Conservation (phyloP, 2,888 invertebrate genomes). For the Melanargia galathea region DNA sequence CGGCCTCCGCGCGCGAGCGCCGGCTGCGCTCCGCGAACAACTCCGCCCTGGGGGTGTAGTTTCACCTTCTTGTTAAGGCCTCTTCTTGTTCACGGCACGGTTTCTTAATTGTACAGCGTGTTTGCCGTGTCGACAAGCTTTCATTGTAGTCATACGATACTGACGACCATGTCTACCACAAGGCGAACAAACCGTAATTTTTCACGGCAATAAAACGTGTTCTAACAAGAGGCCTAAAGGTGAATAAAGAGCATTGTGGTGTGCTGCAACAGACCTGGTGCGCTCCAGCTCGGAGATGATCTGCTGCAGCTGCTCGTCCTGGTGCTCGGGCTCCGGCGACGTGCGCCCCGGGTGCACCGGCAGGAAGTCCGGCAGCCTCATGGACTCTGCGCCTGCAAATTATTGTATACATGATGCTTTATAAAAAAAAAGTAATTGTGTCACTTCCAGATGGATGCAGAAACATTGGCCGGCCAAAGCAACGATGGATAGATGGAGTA, state of each 20-base stretch:
- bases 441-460: too few relatives aligned
- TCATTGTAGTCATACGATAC: too few relatives aligned
- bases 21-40: slow-evolving; percentile 68
- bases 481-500: too few relatives aligned
- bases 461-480: too few relatives aligned
- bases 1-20: slow-evolving; percentile 64
- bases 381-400: slow-evolving; percentile 67
- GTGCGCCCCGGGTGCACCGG: slow-evolving; percentile 75
- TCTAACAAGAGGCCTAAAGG: background rate
- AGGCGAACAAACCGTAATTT: too few relatives aligned
- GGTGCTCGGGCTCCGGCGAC: slow-evolving; percentile 72
- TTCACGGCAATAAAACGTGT: background rate
- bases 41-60: slow-evolving; percentile 54
- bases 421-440: too few relatives aligned
- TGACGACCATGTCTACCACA: too few relatives aligned
- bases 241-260: background rate
- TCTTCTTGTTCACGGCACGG: too few relatives aligned
- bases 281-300: slow-evolving; percentile 65
- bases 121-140: too few relatives aligned
- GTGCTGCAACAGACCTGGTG: slow-evolving; percentile 55
- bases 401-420: too few relatives aligned
- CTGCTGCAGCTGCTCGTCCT: slow-evolving; percentile 66
- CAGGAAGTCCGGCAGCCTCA: slow-evolving; percentile 75
- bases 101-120: too few relatives aligned
- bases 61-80: too few relatives aligned